Conservation (phyloP, 2,888 invertebrate genomes). For the Platycheirus albimanus region DNA sequence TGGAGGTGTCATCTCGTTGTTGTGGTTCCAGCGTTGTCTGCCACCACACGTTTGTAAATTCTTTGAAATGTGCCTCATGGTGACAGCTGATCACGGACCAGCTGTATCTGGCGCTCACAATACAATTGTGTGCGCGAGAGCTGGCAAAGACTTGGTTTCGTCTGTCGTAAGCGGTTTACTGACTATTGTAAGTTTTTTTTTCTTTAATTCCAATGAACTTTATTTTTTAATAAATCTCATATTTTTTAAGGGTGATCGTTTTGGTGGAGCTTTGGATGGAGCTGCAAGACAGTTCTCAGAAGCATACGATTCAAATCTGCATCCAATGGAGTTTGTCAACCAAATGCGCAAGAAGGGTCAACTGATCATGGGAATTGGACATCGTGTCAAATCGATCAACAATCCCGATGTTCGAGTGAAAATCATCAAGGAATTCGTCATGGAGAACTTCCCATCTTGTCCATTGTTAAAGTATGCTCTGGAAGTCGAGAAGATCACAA, state of each 20-base stretch:
- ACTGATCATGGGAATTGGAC: conserved; percentile 99
- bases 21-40: conserved; percentile 99
- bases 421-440: conserved; percentile 97
- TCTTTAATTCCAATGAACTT: no score
- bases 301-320: conserved; percentile 96
- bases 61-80: conserved; percentile 99
- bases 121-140: conserved; percentile 98
- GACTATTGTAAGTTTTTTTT: conserved; percentile 96
- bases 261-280: conserved; percentile 99
- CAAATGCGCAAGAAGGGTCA: conserved; percentile 98
- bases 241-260: conserved; percentile 92
- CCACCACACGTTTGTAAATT: conserved; percentile 98
- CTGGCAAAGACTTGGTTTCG: conserved; percentile 98
- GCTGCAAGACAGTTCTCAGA: conserved; percentile 98
- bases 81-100: conserved; percentile 99
- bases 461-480: conserved; percentile 97
- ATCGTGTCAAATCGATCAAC: conserved; percentile 95
- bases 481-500: conserved; percentile 99
- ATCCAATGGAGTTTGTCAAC: conserved; percentile 99
- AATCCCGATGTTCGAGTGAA: conserved; percentile 99
- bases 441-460: conserved; percentile 95
- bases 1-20: conserved; percentile 97
- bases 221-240: not conserved
- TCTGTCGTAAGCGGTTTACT: conserved; percentile 97
- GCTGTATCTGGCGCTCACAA: conserved; percentile 99